A percentile compares a stretch with the other conserved stretches of the same genome.
Evolutionary conservation across 2,888 invertebrate species (phyloP).

Genomic region (Aphidoletes aphidimyza): DNA sequence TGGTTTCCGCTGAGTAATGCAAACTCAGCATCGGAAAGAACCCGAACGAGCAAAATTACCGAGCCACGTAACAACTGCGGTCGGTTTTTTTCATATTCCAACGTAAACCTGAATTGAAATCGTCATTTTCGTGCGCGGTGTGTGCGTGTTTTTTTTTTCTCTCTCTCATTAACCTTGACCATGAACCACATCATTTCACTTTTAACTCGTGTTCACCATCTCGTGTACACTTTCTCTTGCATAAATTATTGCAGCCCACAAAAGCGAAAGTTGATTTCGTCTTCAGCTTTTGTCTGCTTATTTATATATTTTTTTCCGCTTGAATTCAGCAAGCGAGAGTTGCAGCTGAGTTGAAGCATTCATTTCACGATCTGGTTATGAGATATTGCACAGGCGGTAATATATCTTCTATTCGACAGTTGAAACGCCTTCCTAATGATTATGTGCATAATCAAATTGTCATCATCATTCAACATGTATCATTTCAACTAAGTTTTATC

Average conservation of each 20-base stretch:
- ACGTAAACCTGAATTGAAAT: too few relatives aligned
- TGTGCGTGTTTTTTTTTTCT: not conserved
- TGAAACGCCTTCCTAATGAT: not conserved
- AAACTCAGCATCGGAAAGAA: not conserved
- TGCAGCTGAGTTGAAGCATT: not conserved
- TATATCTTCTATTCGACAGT: not conserved
- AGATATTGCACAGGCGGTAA: not conserved
- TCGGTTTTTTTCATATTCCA: not conserved
- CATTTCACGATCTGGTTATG: not conserved
- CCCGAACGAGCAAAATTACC: too few relatives aligned
- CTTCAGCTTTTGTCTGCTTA: not conserved
- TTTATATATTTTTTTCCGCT: not conserved
- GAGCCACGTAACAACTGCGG: too few relatives aligned
- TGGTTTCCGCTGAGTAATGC: too few relatives aligned
- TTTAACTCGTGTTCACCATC: not conserved
- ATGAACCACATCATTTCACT: constrained; percentile 5
- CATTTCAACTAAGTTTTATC: too few relatives aligned
- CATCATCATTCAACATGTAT: constrained; percentile 47
- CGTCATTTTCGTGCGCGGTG: not conserved
- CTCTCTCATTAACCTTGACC: constrained; percentile 38
- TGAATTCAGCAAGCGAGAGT: not conserved
- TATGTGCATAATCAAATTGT: not conserved
- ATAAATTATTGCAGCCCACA: not conserved
- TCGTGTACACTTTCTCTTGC: not conserved
- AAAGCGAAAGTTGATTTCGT: not conserved